Evolutionary conservation across 1,140 invertebrate species (phyloP), one percentile per base, ranked within the genome.

Genomic region (Ceratina japonica): DNA sequence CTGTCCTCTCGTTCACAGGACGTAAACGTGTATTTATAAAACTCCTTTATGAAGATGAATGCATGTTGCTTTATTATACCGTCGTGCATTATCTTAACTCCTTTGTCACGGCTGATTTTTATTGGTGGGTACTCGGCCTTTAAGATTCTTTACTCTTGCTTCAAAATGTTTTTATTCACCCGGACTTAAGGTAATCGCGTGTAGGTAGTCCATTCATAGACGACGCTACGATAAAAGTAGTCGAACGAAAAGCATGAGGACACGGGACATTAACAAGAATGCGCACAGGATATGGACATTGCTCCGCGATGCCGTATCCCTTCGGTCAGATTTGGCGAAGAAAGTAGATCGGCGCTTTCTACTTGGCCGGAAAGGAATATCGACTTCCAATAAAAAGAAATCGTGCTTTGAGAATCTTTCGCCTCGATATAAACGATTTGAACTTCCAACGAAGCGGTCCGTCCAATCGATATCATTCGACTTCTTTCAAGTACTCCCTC

Each of bases 311-410:
- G 65, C 75, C 64, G 66, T 70, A 62, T 64, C 54, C 80, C 64
- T 63, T 63, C 31, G 77, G 54, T 52, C 71, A 69, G 80, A 86
- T 79, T 81, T 63, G 61, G 51, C 75, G 61, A 80, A 58, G 80
- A 82, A 86, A 85, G 79, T 79, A 75, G 79, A 85, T 85, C 69
- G 80, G 18, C 56, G 61, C 84, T 82, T 86, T 87, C 82, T 83
- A 64, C 68, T 54, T 79, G 73, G 59, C 75, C 76, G 80, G 81
- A 77, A 89, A 61, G 84, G 84, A 86, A 88, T 88, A 89, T 89
- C 84, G 86, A 80, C 86, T 87, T 88, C 73, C 88, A 86, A 89
- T 89, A 87, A 85, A 81, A 88, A 84, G 86, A 86, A 87, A 88
- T 87, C 79, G 82, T 82, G 81, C 87, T 85, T 86, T 79, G 84